phyloP scores from a whole-genome alignment of 1,140 invertebrate species.

The Drosophila pachea region DNA sequence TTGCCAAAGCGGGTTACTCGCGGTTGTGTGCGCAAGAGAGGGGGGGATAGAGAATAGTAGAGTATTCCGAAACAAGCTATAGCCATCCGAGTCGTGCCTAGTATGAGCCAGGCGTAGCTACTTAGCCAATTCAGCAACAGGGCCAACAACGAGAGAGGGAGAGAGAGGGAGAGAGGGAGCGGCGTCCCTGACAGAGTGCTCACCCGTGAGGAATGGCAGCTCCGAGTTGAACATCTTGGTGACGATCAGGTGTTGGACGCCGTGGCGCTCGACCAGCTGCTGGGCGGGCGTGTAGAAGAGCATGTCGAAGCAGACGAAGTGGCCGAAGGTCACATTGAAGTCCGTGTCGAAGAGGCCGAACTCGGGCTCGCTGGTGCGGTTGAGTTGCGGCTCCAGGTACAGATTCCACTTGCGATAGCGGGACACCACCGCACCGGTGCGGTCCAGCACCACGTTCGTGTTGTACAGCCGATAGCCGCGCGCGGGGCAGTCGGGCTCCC shows the following conservation, averaged over 20 bases:
- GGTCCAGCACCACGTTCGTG: slow-evolving; percentile 86
- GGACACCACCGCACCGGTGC: slow-evolving; percentile 80
- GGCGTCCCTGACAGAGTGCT: slow-evolving; percentile 11
- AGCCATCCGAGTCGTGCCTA: too few species aligned
- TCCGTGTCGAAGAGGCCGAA: slow-evolving; percentile 85
- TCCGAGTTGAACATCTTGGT: slow-evolving; percentile 87
- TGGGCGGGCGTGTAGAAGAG: slow-evolving; percentile 83
- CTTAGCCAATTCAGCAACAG: too few species aligned
- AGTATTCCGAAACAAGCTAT: too few species aligned
- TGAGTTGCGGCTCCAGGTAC: slow-evolving; percentile 78
- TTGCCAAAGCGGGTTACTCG: too few species aligned
- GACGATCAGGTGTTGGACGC: slow-evolving; percentile 85
- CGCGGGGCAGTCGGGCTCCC: slow-evolving; percentile 25
- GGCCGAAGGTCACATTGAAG: slow-evolving; percentile 90
- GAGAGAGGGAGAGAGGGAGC: too few species aligned
- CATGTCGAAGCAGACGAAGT: slow-evolving; percentile 89
- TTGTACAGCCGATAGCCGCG: slow-evolving; percentile 82
- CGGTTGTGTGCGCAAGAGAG: too few species aligned
- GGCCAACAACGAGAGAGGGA: too few species aligned
- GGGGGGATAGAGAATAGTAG: too few species aligned
- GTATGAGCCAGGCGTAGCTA: too few species aligned
- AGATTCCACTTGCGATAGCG: slow-evolving; percentile 89
- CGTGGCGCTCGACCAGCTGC: slow-evolving; percentile 55
- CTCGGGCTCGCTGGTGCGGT: slow-evolving; percentile 72
- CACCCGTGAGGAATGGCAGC: slow-evolving; percentile 84